Conservation (phyloP, 2,797 vertebrate species). For the Myiotriccus ornatus region DNA sequence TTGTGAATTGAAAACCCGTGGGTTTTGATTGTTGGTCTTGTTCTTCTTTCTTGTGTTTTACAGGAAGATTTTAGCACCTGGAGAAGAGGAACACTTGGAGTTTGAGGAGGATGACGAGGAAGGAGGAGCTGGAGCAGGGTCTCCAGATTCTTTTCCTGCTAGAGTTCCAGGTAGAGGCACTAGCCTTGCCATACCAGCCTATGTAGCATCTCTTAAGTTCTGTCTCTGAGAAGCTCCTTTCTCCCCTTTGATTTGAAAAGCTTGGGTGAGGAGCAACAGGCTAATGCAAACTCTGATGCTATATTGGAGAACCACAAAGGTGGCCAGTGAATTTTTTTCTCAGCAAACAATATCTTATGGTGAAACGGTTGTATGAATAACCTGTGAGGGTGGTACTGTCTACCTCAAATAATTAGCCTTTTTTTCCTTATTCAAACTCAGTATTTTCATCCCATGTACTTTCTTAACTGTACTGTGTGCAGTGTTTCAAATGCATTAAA, state of each 20-base stretch:
- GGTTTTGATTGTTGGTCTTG: neutral
- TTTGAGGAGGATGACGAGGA: constrained; percentile 93
- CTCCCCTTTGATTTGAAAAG: neutral
- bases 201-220: neutral
- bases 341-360: neutral
- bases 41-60: neutral
- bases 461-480: neutral
- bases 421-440: neutral
- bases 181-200: neutral
- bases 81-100: constrained; percentile 96
- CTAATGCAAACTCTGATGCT: neutral
- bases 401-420: neutral
- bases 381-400: neutral
- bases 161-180: constrained; percentile 85
- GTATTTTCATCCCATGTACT: neutral
- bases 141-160: constrained; percentile 83
- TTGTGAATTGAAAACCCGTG: neutral
- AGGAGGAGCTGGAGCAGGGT: constrained; percentile 85
- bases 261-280: neutral
- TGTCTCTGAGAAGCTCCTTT: neutral
- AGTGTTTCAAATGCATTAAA: neutral
- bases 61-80: constrained; percentile 96
- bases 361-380: neutral
- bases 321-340: neutral
- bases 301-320: neutral